These are phyloP conservation scores for Cassiopea xamachana DNA, from an alignment of 30 jellyfish, hydroid and myxozoan genomes.

Conservation along the genomic window DNA sequence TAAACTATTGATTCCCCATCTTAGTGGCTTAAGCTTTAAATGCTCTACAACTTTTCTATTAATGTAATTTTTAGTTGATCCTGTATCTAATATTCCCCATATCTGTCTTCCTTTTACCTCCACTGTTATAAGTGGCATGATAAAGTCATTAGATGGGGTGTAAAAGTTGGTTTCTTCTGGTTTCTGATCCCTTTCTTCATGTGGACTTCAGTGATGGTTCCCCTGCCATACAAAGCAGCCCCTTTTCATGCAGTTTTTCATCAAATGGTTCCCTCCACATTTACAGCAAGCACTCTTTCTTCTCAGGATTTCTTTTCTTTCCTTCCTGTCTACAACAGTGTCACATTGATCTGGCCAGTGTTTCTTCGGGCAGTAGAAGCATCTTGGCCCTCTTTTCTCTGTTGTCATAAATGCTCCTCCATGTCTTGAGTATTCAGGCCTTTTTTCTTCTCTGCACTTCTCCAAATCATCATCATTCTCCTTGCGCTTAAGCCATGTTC, in stretches of 20 bases:
- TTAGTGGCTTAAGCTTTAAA: conserved; percentile 25
- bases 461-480: conserved; percentile 16
- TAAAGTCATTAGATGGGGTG: conserved; percentile 36
- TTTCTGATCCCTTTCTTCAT: conserved; percentile 49
- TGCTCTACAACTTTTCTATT: conserved; percentile 31
- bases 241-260: conserved; percentile 49
- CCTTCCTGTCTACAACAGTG: conserved; percentile 21
- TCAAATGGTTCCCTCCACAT: conserved; percentile 52
- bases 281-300: conserved; percentile 47
- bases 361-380: conserved; percentile 59
- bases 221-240: conserved; percentile 58
- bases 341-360: conserved; percentile 73
- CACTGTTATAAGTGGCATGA: conserved; percentile 52
- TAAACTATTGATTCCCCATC: conserved; percentile 55
- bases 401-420: conserved; percentile 26
- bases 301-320: conserved; percentile 46
- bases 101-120: conserved; percentile 37
- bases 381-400: conserved; percentile 35
- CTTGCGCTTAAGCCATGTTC: conserved; percentile 28
- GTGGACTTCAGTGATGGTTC: conserved; percentile 60
- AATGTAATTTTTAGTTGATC: conserved; percentile 33
- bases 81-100: conserved; percentile 42
- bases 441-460: conserved; percentile 13
- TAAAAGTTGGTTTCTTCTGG: conserved; percentile 17
- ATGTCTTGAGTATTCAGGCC: neutral